A percentile compares a stretch with the other conserved stretches of the same genome.
Evolutionary conservation across 2,888 invertebrate species (phyloP).

Genomic region (Agelastica alni): DNA sequence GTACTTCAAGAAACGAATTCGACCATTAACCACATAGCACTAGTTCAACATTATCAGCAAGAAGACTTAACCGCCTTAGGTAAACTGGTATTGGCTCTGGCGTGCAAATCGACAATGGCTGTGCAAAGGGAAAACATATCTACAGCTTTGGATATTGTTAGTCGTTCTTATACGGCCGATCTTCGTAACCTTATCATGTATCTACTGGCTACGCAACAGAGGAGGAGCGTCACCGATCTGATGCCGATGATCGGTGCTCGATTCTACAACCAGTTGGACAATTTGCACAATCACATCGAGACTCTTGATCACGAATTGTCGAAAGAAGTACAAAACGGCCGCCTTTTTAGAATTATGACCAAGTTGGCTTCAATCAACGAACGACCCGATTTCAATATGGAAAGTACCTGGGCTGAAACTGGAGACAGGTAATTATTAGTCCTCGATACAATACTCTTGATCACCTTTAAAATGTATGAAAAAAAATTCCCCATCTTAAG

Average conservation of each 20-base stretch:
- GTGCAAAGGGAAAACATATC: slow-evolving; percentile 85
- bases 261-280: slow-evolving; percentile 95
- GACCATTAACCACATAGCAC: slow-evolving; percentile 63
- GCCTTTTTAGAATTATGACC: slow-evolving; percentile 85
- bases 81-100: slow-evolving; percentile 85
- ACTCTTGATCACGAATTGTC: slow-evolving; percentile 87
- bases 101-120: slow-evolving; percentile 90
- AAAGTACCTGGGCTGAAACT: slow-evolving; percentile 95
- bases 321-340: slow-evolving; percentile 93
- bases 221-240: slow-evolving; percentile 88
- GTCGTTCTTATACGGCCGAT: slow-evolving; percentile 90
- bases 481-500: too few species aligned
- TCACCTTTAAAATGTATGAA: too few species aligned
- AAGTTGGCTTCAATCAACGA: slow-evolving; percentile 96
- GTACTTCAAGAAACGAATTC: slow-evolving; percentile 73
- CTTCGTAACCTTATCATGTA: slow-evolving; percentile 93
- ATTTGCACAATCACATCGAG: slow-evolving; percentile 84
- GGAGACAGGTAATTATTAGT: slow-evolving; percentile 72
- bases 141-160: slow-evolving; percentile 85
- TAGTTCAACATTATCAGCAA: slow-evolving; percentile 77
- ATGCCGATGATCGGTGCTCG: slow-evolving; percentile 99
- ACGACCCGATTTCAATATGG: slow-evolving; percentile 90
- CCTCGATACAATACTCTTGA: not conserved
- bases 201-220: slow-evolving; percentile 68
- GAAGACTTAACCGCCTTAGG: slow-evolving; percentile 93